These are phyloP conservation scores for Idris sp. DNA, from an alignment of 1,140 invertebrate genomes.

Conservation along the genomic window DNA sequence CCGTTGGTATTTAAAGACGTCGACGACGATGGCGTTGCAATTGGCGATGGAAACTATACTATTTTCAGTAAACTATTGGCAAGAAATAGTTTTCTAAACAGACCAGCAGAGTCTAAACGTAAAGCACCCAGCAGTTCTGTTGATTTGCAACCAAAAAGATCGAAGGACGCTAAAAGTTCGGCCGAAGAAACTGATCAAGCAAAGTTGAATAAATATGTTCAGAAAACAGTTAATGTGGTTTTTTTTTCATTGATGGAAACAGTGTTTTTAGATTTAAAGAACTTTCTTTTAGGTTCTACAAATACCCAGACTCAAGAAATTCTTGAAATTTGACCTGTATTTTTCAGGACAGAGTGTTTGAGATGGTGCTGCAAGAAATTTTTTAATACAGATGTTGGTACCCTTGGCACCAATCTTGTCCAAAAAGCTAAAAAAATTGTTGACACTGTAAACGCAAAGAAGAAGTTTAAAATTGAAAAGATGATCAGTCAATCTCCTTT, in stretches of 20 bases:
- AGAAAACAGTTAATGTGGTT: background rate
- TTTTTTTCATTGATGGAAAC: background rate
- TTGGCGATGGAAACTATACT: background rate
- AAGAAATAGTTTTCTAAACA: background rate
- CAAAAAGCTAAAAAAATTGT: conserved; percentile 1
- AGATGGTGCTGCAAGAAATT: background rate
- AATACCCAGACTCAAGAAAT: background rate
- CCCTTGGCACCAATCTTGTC: background rate
- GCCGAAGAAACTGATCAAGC: background rate
- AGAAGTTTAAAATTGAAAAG: background rate
- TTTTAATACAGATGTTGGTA: background rate
- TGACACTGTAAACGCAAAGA: no score
- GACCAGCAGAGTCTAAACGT: background rate
- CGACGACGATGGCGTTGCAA: background rate
- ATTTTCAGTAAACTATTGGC: background rate
- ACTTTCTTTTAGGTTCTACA: background rate
- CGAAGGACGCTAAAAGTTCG: background rate
- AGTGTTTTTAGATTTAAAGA: background rate
- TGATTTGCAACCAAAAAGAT: background rate
- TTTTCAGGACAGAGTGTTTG: background rate
- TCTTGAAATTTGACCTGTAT: background rate
- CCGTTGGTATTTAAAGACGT: background rate
- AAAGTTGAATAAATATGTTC: background rate
- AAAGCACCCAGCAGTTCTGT: background rate
- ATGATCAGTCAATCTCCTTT: background rate